Percentiles rank a stretch among this genome's conserved stretches.
Evolutionary conservation across 2,888 invertebrate genomes (phyloP).

Genomic region (Lymantria dispar): DNA sequence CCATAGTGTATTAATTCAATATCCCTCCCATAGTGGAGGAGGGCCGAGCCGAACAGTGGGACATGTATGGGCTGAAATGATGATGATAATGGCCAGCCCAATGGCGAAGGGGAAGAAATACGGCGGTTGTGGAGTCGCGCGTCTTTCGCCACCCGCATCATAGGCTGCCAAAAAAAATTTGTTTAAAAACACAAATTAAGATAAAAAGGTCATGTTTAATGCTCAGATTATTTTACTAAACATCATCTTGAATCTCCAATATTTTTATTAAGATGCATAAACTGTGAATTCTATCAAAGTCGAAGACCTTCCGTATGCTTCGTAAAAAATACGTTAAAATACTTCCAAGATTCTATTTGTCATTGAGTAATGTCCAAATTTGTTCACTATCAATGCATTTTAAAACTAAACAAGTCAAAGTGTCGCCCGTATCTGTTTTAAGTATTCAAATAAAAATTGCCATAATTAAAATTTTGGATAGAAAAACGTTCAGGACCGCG

Average conservation of each 20-base stretch:
- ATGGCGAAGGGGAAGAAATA: too few relatives aligned
- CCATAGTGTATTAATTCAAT: too few relatives aligned
- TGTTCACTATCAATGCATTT: slow-evolving; percentile 20
- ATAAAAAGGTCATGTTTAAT: too few relatives aligned
- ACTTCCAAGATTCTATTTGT: slow-evolving; percentile 2
- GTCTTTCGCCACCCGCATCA: too few relatives aligned
- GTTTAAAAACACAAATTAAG: too few relatives aligned
- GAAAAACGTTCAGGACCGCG: slow-evolving; percentile 48
- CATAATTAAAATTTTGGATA: slow-evolving; percentile 66
- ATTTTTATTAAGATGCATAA: neutral
- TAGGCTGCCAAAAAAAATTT: too few relatives aligned
- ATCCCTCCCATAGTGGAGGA: too few relatives aligned
- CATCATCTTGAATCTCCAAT: neutral
- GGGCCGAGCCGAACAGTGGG: too few relatives aligned
- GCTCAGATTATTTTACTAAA: too few relatives aligned
- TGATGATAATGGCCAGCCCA: too few relatives aligned
- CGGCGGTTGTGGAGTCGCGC: too few relatives aligned
- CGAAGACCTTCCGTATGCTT: neutral
- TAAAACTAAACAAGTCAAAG: slow-evolving; percentile 29
- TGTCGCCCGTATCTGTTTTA: slow-evolving; percentile 22
- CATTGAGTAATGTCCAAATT: slow-evolving; percentile 30
- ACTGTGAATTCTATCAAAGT: neutral
- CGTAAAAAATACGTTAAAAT: neutral
- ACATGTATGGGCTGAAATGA: too few relatives aligned
- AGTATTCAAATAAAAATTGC: slow-evolving; percentile 75